Conservation (phyloP, 2,888 invertebrate genomes). For the Lasioglossum calceatum region DNA sequence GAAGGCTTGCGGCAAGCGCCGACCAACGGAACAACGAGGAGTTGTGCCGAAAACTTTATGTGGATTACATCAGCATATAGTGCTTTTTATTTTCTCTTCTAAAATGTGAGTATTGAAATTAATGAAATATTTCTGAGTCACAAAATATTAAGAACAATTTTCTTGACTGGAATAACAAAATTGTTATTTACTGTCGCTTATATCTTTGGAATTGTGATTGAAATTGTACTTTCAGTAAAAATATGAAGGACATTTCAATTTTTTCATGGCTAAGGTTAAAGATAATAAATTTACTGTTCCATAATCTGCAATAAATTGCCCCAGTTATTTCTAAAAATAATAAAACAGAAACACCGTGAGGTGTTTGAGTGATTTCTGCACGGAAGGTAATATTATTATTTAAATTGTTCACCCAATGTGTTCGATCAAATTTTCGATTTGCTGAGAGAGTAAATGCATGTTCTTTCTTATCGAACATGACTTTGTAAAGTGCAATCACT, state of each 20-base stretch:
- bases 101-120: neutral
- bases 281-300: neutral
- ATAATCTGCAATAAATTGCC: neutral
- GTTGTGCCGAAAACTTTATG: no score
- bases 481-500: constrained; percentile 13
- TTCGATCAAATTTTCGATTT: neutral
- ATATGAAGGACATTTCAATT: neutral
- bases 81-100: neutral
- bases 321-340: neutral
- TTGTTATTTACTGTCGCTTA: neutral
- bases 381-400: neutral
- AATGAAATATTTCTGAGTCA: neutral
- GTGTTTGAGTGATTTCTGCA: neutral
- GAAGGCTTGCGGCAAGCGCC: no score
- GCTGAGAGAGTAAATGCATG: neutral
- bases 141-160: neutral
- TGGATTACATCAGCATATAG: neutral
- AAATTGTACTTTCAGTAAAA: neutral
- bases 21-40: no score
- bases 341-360: neutral
- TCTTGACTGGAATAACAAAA: neutral
- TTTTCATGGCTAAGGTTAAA: neutral
- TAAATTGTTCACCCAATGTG: neutral
- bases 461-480: neutral
- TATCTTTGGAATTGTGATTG: neutral